Conservation (phyloP, 2,797 vertebrate species). For the Rhinogobio ventralis region DNA sequence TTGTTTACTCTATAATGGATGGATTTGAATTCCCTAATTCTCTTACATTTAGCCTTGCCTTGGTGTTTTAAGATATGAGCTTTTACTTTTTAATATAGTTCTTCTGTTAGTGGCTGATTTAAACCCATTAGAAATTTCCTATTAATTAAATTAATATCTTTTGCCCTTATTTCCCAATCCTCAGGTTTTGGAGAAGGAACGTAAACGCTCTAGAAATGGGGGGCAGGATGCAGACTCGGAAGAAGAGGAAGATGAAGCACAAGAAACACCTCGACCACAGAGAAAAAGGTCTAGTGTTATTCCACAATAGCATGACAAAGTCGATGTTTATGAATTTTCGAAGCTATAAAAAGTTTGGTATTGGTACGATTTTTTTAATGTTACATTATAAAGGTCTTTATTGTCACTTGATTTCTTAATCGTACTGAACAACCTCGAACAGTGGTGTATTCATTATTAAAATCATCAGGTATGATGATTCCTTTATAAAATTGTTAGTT, state of each 20-base stretch:
- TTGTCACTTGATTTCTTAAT: background rate
- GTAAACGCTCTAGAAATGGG: constrained; percentile 82
- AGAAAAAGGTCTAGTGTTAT: constrained; percentile 82
- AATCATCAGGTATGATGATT: background rate
- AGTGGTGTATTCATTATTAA: background rate
- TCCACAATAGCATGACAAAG: background rate
- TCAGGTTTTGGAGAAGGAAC: constrained; percentile 94
- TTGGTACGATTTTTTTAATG: background rate
- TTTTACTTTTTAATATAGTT: background rate
- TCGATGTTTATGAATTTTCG: background rate
- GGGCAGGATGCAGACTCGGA: constrained; percentile 81
- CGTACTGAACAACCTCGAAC: background rate
- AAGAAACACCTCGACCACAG: constrained; percentile 72
- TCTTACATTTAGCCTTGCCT: background rate
- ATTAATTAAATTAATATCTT: background rate
- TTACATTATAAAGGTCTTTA: background rate
- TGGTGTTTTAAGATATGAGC: background rate
- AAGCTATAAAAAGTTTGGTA: background rate
- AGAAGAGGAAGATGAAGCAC: constrained; percentile 77
- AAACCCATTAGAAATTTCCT: background rate
- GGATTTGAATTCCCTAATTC: background rate
- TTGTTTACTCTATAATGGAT: background rate
- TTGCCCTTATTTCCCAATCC: background rate
- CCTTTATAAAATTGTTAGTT: background rate
- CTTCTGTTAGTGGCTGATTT: background rate